Evolutionary conservation across 2,888 invertebrate species (phyloP).

Genomic region (Latrodectus elegans): DNA sequence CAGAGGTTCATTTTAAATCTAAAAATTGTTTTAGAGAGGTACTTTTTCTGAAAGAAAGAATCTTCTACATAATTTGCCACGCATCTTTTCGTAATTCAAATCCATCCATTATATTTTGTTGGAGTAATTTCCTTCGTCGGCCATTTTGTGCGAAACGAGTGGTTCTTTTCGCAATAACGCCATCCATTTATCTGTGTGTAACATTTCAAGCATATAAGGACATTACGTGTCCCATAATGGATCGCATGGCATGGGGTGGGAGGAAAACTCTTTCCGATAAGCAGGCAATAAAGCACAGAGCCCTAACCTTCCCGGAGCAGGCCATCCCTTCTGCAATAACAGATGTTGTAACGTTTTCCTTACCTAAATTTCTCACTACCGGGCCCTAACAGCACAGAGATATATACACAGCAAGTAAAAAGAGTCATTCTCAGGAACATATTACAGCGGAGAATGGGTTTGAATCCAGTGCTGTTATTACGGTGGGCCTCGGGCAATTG

Average conservation of each 20-base stretch:
- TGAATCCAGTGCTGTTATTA: constrained; percentile 62
- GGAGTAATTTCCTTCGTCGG: not conserved
- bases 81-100: too few species aligned
- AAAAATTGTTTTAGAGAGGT: too few species aligned
- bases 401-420: constrained; percentile 33
- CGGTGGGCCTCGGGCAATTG: constrained; percentile 36
- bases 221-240: constrained; percentile 54
- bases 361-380: constrained; percentile 42
- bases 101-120: too few species aligned
- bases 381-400: not conserved
- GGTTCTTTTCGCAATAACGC: constrained; percentile 39
- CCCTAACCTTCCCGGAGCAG: constrained; percentile 53
- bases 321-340: constrained; percentile 62
- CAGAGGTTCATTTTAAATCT: too few species aligned
- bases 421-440: constrained; percentile 52
- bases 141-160: constrained; percentile 2
- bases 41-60: too few species aligned
- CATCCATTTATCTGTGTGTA: constrained; percentile 53
- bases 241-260: constrained; percentile 19
- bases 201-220: constrained; percentile 61
- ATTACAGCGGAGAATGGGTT: constrained; percentile 51
- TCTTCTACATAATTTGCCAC: too few species aligned
- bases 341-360: constrained; percentile 60
- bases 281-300: constrained; percentile 59
- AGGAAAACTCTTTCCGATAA: constrained; percentile 52